Conservation (phyloP, 2,797 vertebrate genomes). For the Botia almorhae region DNA sequence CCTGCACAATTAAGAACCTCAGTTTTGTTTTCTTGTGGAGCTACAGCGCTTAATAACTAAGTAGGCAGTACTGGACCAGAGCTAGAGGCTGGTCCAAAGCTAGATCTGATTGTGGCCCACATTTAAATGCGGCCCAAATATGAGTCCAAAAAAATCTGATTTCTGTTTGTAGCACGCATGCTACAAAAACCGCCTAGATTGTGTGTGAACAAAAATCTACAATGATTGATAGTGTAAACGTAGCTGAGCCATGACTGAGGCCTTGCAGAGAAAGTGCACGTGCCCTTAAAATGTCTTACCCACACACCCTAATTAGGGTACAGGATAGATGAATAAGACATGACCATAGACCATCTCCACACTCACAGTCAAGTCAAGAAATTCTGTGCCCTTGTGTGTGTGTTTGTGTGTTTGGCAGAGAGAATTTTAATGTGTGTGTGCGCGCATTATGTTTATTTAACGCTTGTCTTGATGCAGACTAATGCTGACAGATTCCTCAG, state of each 20-base stretch:
- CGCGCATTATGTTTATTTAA: constrained; percentile 32
- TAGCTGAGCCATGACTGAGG: background rate
- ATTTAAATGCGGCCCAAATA: no score
- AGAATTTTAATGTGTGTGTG: constrained; percentile 26
- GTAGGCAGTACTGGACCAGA: no score
- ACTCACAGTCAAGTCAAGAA: constrained; percentile 25
- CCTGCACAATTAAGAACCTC: no score
- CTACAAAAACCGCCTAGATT: background rate
- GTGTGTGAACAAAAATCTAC: background rate
- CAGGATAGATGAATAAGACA: constrained; percentile 19
- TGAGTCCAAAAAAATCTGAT: no score
- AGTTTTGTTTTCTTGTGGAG: no score
- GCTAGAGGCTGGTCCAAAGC: no score
- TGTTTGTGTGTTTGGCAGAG: constrained; percentile 39
- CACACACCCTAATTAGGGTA: background rate
- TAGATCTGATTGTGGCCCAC: background rate
- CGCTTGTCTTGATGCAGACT: constrained; percentile 67
- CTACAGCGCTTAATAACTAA: no score
- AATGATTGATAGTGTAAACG: background rate
- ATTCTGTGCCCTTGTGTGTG: constrained; percentile 45
- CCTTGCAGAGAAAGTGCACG: background rate
- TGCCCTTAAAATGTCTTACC: constrained; percentile 6
- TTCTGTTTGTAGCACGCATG: no score
- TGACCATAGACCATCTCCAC: constrained; percentile 36
- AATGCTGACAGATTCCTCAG: constrained; percentile 76